These are phyloP conservation scores for Balaeniceps rex DNA, from an alignment of 2,113 vertebrate species.

Conservation along the genomic window DNA sequence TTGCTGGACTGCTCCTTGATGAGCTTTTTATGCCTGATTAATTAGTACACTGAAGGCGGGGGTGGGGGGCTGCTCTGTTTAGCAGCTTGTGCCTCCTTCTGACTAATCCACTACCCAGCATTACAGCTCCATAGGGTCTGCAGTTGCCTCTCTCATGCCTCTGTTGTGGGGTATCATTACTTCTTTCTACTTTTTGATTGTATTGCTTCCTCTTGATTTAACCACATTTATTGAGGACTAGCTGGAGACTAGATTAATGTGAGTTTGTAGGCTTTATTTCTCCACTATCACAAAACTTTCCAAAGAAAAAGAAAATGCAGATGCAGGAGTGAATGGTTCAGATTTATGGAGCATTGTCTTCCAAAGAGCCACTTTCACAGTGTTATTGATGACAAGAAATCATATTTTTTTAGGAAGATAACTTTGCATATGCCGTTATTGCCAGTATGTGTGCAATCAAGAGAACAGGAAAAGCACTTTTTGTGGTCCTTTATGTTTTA, in stretches of 20 bases:
- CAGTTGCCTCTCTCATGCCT: background rate
- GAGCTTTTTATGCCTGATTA: constrained; percentile 70
- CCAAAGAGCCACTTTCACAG: background rate
- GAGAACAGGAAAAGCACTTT: background rate
- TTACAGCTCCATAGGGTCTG: background rate
- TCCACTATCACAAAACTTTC: background rate
- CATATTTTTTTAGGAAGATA: background rate
- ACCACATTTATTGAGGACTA: background rate
- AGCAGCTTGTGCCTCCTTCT: constrained; percentile 13
- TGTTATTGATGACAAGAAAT: background rate
- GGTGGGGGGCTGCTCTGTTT: background rate
- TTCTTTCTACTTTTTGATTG: background rate
- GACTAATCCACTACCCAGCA: background rate
- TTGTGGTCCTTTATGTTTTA: background rate
- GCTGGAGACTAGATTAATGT: background rate
- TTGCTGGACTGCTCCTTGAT: constrained; percentile 65
- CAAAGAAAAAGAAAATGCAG: background rate
- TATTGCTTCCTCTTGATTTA: background rate
- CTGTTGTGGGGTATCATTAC: background rate
- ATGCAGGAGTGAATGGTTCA: background rate
- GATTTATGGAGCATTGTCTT: constrained; percentile 12
- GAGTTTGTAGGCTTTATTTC: background rate
- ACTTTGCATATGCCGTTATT: background rate
- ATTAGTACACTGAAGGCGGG: constrained; percentile 35
- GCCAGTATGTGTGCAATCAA: background rate